Percentiles rank a stretch among this genome's conserved stretches.
phyloP scores from a whole-genome alignment of 2,888 invertebrate genomes.

The Xestia rhomboidea region DNA sequence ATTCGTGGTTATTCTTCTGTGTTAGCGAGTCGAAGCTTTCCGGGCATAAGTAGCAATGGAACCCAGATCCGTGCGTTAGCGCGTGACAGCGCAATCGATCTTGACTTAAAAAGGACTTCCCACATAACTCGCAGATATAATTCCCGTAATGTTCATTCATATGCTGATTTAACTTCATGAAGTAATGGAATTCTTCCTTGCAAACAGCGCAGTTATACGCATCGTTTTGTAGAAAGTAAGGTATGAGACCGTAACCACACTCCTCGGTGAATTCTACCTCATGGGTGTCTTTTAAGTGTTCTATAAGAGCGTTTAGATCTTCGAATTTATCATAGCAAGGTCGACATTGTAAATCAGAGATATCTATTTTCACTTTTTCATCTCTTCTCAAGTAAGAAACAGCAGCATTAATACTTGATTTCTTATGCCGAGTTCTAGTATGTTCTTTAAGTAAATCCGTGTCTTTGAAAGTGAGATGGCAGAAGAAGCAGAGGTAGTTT shows the following conservation, averaged over 20 bases:
- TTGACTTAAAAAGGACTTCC: conserved; percentile 83
- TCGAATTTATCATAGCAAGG: conserved; percentile 71
- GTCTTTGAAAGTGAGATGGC: conserved; percentile 81
- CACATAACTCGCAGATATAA: conserved; percentile 85
- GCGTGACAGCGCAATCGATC: conserved; percentile 82
- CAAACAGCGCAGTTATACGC: conserved; percentile 81
- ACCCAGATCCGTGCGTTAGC: conserved; percentile 77
- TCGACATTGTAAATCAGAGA: conserved; percentile 74
- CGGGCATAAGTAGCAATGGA: conserved; percentile 78
- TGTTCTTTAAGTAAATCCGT: conserved; percentile 82
- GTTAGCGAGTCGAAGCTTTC: conserved; percentile 80
- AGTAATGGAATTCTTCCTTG: conserved; percentile 80
- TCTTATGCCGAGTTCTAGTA: conserved; percentile 76
- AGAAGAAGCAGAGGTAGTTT: conserved; percentile 85
- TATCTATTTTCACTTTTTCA: conserved; percentile 86
- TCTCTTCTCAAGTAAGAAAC: conserved; percentile 82
- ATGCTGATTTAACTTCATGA: conserved; percentile 85
- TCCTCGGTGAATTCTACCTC: conserved; percentile 73
- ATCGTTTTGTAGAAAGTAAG: conserved; percentile 77
- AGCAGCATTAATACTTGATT: conserved; percentile 79
- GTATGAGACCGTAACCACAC: conserved; percentile 80
- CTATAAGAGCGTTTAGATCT: conserved; percentile 72
- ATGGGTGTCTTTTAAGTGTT: conserved; percentile 78
- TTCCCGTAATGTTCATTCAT: conserved; percentile 85
- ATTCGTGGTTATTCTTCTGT: conserved; percentile 78